Conservation (phyloP, 2,113 vertebrate genomes). For the Ciconia maguari region DNA sequence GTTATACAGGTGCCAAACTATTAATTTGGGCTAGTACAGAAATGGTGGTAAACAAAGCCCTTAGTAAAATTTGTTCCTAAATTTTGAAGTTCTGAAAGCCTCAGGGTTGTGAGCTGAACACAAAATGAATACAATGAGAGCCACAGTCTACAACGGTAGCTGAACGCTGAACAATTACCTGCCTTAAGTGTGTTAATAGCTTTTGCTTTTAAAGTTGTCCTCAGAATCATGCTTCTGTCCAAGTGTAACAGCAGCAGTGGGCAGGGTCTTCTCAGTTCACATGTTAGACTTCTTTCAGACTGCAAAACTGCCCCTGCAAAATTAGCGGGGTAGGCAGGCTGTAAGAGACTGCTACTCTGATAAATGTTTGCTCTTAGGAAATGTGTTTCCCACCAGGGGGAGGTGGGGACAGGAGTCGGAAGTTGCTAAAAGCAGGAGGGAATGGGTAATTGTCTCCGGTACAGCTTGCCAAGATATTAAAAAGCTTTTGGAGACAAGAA, state of each 20-base stretch:
- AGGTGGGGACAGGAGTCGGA: neutral
- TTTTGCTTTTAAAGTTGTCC: neutral
- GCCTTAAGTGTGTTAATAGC: neutral
- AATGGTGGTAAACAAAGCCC: neutral
- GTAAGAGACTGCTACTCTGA: neutral
- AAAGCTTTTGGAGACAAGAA: neutral
- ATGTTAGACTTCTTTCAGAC: neutral
- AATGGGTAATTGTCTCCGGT: neutral
- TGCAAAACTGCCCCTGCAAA: neutral
- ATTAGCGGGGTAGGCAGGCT: neutral
- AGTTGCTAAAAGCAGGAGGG: neutral
- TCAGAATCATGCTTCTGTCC: neutral
- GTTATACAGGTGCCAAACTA: neutral
- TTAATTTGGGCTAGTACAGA: neutral
- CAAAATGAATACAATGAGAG: neutral
- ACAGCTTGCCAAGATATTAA: neutral
- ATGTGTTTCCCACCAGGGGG: conserved; percentile 41
- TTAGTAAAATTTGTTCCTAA: neutral
- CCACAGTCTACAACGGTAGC: neutral
- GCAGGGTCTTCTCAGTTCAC: neutral
- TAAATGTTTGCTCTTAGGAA: neutral
- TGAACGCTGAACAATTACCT: neutral
- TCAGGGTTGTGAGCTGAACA: neutral
- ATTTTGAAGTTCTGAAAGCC: neutral
- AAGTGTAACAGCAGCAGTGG: neutral